Conservation (phyloP, 2,888 invertebrate species). For the Tetragnatha montana region DNA sequence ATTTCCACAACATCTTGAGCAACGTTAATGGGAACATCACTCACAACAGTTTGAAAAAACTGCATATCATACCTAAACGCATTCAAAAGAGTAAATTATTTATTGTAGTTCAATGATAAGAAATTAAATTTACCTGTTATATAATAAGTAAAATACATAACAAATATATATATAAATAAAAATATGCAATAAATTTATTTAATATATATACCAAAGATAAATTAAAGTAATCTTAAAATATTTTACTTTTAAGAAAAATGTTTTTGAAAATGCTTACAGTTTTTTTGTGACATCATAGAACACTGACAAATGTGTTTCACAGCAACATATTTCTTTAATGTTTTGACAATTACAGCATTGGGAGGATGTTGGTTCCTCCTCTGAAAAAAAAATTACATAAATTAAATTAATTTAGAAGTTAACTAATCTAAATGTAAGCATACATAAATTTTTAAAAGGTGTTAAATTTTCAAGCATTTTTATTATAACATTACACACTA, state of each 20-base stretch:
- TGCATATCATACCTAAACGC: constrained; percentile 62
- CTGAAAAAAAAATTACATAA: constrained; percentile 5
- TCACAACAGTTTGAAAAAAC: constrained; percentile 70
- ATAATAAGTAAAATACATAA: background rate
- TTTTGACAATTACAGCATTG: constrained; percentile 37
- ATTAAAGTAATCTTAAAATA: background rate
- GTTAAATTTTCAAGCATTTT: background rate
- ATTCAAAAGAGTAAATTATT: background rate
- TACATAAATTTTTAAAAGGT: background rate
- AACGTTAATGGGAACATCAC: constrained; percentile 76
- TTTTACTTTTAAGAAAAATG: constrained; percentile 6
- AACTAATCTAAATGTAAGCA: no score
- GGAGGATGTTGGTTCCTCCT: background rate
- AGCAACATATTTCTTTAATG: constrained; percentile 33
- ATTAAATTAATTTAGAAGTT: no score
- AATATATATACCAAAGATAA: no score
- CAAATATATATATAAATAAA: background rate
- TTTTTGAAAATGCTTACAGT: constrained; percentile 41
- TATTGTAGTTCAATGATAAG: background rate
- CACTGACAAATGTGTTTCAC: constrained; percentile 10
- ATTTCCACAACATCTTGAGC: constrained; percentile 89
- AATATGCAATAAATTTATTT: no score
- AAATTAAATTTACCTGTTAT: background rate
- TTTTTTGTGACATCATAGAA: constrained; percentile 34
- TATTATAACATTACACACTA: background rate